Evolutionary conservation across 2,797 vertebrate genomes (phyloP), one percentile per base, ranked within the genome.

Genomic region (Anguilla marmorata): DNA sequence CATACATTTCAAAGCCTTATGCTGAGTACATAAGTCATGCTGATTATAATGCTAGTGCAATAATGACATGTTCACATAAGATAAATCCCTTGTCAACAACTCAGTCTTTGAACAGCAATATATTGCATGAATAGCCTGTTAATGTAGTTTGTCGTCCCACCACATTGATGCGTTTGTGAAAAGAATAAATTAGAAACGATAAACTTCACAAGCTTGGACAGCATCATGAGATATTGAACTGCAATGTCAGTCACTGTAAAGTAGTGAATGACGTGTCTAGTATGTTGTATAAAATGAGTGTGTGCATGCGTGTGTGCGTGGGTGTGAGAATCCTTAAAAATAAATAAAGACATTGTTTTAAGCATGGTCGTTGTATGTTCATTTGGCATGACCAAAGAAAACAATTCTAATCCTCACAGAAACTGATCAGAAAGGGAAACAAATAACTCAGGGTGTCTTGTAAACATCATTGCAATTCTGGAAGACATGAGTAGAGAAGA

Each of bases 1-100:
- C 24, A 27, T 69, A n/a, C 63, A 69, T 69, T 69, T 69, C 21
- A 69, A 69, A 69, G 63, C 63, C 63, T 69, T 69, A n/a, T 69
- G 63, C 27, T n/a, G 63, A 27, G 24, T 24, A n/a, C 63, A 69
- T 69, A 69, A 69, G 63, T 27, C 24, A 69, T 69, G 63, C 3
- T 69, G 24, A 69, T 69, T n/a, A 69, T 6, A 69, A n/a, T 69
- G 24, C 63, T 7, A 0, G 63, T 24, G 24, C n/a, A 21, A 63
- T 63, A 63, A 63, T 63, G 14, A n/a, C 60, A 63, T 63, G 16
- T 63, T 0, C 16, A 63, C 60, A 63, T n/a, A 63, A 63, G 19
- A 21, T 63, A 63, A 63, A 63, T 63, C 60, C 60, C 60, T n/a
- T 63, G 60, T 63, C 60, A 63, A 63, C 60, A 63, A 63, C 24